phyloP scores from a whole-genome alignment of 1,140 invertebrate genomes.

The Cyphomyrmex costatus region DNA sequence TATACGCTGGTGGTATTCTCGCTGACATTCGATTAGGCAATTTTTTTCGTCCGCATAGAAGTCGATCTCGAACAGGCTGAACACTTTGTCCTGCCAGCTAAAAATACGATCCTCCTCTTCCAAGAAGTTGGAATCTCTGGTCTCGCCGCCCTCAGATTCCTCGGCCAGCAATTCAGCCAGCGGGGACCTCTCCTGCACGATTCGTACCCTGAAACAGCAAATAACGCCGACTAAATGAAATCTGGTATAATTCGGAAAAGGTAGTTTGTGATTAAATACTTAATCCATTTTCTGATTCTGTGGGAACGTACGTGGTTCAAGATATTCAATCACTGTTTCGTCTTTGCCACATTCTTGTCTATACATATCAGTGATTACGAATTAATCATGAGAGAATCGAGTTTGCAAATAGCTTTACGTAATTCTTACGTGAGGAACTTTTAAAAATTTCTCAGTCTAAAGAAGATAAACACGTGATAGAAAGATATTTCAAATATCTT shows the following conservation, averaged over 20 bases:
- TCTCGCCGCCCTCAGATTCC: slow-evolving; percentile 76
- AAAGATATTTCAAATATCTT: neutral
- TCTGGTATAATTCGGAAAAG: slow-evolving; percentile 57
- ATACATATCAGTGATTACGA: neutral
- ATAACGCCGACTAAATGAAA: slow-evolving; percentile 60
- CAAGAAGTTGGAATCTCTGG: slow-evolving; percentile 82
- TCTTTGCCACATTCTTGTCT: neutral
- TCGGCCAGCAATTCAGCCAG: slow-evolving; percentile 83
- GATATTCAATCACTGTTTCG: neutral
- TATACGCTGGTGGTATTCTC: slow-evolving; percentile 79
- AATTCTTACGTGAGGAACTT: slow-evolving; percentile 3
- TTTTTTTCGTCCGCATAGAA: slow-evolving; percentile 83
- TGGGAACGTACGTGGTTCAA: too few relatives aligned
- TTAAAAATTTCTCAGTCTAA: neutral
- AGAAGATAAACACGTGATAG: neutral
- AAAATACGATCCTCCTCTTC: slow-evolving; percentile 82
- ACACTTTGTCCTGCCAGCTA: slow-evolving; percentile 85
- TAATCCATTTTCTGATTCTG: slow-evolving; percentile 2
- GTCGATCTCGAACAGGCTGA: slow-evolving; percentile 82
- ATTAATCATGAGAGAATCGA: neutral
- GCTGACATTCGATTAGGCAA: slow-evolving; percentile 81
- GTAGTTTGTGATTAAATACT: slow-evolving; percentile 68
- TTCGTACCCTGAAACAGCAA: slow-evolving; percentile 83
- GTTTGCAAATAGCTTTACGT: neutral
- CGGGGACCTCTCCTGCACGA: slow-evolving; percentile 83